Evolutionary conservation across 2,888 invertebrate genomes (phyloP).

Genomic region (Oscheius sp.): DNA sequence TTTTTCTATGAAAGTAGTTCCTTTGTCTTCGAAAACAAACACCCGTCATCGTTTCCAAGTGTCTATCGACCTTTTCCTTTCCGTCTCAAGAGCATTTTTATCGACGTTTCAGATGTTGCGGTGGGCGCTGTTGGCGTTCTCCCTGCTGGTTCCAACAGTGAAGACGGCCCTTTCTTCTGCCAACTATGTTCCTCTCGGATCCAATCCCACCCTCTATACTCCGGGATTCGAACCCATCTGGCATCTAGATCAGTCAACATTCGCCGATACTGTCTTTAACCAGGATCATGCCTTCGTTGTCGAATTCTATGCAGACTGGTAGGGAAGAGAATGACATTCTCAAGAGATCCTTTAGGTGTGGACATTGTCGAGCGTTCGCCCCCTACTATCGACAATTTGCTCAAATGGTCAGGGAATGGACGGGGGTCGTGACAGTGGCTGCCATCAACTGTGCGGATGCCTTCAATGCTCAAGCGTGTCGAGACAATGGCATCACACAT

Average conservation of each 20-base stretch:
- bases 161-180: conserved; percentile 10
- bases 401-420: conserved; percentile 68
- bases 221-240: conserved; percentile 68
- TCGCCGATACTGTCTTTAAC: conserved; percentile 67
- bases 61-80: too few relatives aligned
- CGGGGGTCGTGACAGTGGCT: conserved; percentile 52
- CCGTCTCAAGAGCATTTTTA: not conserved
- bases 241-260: conserved; percentile 65
- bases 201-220: conserved; percentile 65
- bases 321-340: conserved; percentile 84
- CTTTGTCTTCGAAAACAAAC: too few relatives aligned
- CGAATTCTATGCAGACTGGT: conserved; percentile 93
- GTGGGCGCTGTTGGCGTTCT: conserved; percentile 17
- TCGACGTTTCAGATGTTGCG: too few relatives aligned
- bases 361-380: conserved; percentile 89
- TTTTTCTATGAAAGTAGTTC: too few relatives aligned
- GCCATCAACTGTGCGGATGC: conserved; percentile 69
- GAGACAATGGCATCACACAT: conserved; percentile 64
- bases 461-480: conserved; percentile 63
- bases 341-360: conserved; percentile 84
- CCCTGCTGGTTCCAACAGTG: conserved; percentile 13
- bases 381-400: conserved; percentile 85
- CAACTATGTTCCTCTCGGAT: conserved; percentile 54
- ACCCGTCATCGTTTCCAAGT: conserved; percentile 26
- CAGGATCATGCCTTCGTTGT: conserved; percentile 78